Conservation (phyloP, 64 coral and sea anemone genomes). For the Trachythela sp. region DNA sequence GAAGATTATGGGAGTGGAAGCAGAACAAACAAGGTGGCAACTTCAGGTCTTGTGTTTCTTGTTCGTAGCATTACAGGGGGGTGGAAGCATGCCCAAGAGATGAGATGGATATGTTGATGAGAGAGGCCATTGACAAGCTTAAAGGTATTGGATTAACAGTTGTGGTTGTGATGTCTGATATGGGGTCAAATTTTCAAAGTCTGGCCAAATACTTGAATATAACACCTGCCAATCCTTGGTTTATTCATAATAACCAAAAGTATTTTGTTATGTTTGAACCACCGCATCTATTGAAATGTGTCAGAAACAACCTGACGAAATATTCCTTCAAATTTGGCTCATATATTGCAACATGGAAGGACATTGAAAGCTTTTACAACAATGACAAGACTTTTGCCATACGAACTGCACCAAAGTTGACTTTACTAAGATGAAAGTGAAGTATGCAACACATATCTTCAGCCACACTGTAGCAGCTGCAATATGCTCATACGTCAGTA, state of each 20-base stretch:
- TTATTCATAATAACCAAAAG: not conserved
- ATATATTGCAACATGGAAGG: no score
- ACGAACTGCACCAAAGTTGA: not conserved
- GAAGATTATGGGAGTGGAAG: not conserved
- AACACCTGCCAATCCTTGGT: not conserved
- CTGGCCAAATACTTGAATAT: not conserved
- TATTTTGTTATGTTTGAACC: not conserved
- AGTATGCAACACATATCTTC: not conserved
- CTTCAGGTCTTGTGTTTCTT: not conserved
- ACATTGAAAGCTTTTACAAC: not conserved
- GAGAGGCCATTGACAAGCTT: no score
- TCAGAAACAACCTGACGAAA: not conserved
- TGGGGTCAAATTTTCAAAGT: no score
- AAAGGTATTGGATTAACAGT: no score
- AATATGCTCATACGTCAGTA: not conserved
- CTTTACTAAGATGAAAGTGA: not conserved
- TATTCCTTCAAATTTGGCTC: not conserved
- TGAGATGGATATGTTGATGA: no score
- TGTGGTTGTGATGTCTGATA: no score
- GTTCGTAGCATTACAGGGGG: not conserved
- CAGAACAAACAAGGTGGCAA: not conserved
- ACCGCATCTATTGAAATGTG: conserved; percentile 10
- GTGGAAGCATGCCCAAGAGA: not conserved
- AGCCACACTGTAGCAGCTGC: conserved; percentile 12
- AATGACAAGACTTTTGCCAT: not conserved